Evolutionary conservation across 2,113 vertebrate species (phyloP), one percentile per base, ranked within the genome.

Genomic region (Seriola aureovittata): DNA sequence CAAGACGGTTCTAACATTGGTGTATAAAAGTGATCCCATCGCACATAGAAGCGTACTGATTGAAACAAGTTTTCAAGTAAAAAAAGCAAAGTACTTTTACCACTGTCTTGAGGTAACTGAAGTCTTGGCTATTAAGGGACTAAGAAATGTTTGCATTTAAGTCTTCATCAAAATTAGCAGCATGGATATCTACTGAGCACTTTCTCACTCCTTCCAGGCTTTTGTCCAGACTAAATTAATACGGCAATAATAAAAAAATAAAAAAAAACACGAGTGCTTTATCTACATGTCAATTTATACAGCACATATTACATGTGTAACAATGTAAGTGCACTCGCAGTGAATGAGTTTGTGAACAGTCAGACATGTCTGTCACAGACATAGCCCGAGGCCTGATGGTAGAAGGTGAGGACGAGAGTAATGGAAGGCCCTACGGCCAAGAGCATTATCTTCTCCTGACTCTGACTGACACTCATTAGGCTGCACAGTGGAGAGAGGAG

Each of bases 381-480:
- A 5, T 85, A 74, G 82, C 91, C 87, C 0, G 38, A 68, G 90
- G 92, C 84, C 69, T 13, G 65, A 67, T 72, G 79, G 85, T 77
- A 48, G 82, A 91, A 84, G 85, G 85, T 88, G 84, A 91, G 70
- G 75, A 84, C 64, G 25, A 65, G 89, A 87, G 90, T 90, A 93
- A 93, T 93, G 87, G 85, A 93, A 84, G 88, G 82, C 80, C 91
- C 86, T 38, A 44, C 80, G 90, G 93, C 93, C 92, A 86, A 77
- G 71, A 88, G 91, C 91, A 88, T 93, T 93, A 92, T 91, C 92
- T 92, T 75, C 88, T 84, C 80, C 88, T 81, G 85, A 93, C 92
- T 94, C 91, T 93, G 93, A 93, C 90, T 93, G 93, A 93, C 93
- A 93, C 89, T 94, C 92, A 94, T 93, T 94, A 93, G 89, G 78